Conservation (phyloP, 2,888 invertebrate species). For the Spodoptera littoralis region DNA sequence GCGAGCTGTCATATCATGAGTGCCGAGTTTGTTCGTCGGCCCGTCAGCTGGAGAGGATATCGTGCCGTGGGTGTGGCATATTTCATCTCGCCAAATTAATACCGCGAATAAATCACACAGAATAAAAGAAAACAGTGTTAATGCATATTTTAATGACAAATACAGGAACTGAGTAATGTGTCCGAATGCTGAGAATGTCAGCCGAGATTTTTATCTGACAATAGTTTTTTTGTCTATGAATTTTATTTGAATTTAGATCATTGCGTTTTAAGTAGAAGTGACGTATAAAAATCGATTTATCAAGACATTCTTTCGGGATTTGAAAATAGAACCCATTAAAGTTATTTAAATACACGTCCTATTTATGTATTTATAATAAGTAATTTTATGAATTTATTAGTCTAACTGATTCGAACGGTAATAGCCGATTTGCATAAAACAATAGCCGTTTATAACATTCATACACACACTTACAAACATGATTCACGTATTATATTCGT, state of each 20-base stretch:
- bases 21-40: conserved; percentile 33
- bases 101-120: conserved; percentile 63
- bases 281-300: conserved; percentile 14
- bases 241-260: conserved; percentile 37
- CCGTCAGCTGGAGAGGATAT: conserved; percentile 36
- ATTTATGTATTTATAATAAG: background rate
- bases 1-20: conserved; percentile 34
- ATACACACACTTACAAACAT: conserved; percentile 14
- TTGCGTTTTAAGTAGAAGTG: conserved; percentile 6
- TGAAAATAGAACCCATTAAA: no score
- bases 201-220: conserved; percentile 35
- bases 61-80: conserved; percentile 61
- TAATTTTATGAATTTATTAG: no score
- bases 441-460: conserved; percentile 31
- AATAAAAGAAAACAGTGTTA: conserved; percentile 57
- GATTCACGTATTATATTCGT: conserved; percentile 43
- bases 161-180: conserved; percentile 55
- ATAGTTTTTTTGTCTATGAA: conserved; percentile 31
- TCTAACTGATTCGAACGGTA: conserved; percentile 6
- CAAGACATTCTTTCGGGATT: no score
- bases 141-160: conserved; percentile 59
- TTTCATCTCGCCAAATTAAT: conserved; percentile 72
- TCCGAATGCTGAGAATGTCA: conserved; percentile 40
- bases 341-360: no score
- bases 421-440: conserved; percentile 24